phyloP scores from a whole-genome alignment of 2,113 vertebrate genomes.

The Athene noctua region DNA sequence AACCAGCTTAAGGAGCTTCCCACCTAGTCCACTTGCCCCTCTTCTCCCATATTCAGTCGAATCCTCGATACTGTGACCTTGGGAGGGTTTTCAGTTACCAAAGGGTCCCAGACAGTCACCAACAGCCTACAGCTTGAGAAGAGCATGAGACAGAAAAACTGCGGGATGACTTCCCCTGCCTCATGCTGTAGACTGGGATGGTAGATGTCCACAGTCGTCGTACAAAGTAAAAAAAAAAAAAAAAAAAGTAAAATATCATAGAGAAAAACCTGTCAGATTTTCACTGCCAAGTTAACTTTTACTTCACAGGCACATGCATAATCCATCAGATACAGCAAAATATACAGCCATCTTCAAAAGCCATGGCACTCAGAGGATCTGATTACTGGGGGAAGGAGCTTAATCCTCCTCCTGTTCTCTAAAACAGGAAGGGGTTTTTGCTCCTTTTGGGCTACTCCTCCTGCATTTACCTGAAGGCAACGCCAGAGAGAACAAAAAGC shows the following conservation, averaged over 20 bases:
- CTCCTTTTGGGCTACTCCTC: neutral
- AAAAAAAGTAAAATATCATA: neutral
- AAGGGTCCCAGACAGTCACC: neutral
- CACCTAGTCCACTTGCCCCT: neutral
- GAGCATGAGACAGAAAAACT: neutral
- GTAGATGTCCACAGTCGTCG: rapidly evolving
- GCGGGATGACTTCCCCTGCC: neutral
- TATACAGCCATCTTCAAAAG: neutral
- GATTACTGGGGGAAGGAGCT: neutral
- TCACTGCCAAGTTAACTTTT: neutral
- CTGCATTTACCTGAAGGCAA: neutral
- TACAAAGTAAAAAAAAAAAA: neutral
- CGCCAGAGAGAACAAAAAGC: neutral
- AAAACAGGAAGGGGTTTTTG: neutral
- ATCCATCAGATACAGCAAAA: neutral
- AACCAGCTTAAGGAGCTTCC: neutral
- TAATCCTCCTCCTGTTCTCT: neutral
- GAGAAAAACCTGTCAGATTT: neutral
- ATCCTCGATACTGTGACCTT: neutral
- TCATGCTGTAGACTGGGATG: neutral
- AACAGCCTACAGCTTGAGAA: neutral
- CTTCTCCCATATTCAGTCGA: neutral
- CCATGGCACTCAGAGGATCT: neutral
- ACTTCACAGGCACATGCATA: neutral
- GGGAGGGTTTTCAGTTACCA: neutral